Evolutionary conservation across 2,888 invertebrate species (phyloP).

Genomic region (Polymixis lichenea): DNA sequence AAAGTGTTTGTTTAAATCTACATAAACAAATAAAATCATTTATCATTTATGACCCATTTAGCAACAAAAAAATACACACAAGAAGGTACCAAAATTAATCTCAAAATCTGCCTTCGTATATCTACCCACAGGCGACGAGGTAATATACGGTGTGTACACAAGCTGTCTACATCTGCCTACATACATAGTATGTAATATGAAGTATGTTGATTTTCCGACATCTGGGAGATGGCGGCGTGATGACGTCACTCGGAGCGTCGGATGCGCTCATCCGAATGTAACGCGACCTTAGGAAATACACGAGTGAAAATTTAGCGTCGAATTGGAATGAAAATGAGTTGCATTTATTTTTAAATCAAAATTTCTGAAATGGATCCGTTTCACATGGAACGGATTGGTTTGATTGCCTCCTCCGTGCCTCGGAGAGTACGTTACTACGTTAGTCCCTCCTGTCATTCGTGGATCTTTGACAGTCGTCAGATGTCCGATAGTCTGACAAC

Average conservation of each 20-base stretch:
- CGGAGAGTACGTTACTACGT: too few species aligned
- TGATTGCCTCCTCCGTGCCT: too few species aligned
- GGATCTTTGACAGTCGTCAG: too few species aligned
- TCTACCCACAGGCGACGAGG: too few species aligned
- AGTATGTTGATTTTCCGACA: conserved; percentile 49
- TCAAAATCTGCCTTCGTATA: neutral
- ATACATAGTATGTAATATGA: conserved; percentile 26
- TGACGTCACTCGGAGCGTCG: conserved; percentile 50
- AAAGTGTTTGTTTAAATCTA: too few species aligned
- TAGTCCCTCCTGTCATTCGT: too few species aligned
- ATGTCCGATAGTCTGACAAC: too few species aligned
- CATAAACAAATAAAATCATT: too few species aligned
- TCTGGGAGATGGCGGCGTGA: conserved; percentile 41
- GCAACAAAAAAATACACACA: neutral
- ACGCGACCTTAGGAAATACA: conserved; percentile 48
- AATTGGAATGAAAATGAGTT: conserved; percentile 13
- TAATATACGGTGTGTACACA: conserved; percentile 15
- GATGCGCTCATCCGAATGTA: conserved; percentile 52
- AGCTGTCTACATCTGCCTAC: conserved; percentile 4
- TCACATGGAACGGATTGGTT: too few species aligned
- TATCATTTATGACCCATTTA: too few species aligned
- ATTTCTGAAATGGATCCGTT: neutral
- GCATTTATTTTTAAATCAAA: conserved; percentile 1
- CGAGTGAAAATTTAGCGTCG: conserved; percentile 38
- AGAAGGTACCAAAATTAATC: neutral